A percentile compares a stretch with the other conserved stretches of the same genome.
Conservation (phyloP, 2,888 invertebrate genomes). For the Melieria crassipennis region DNA sequence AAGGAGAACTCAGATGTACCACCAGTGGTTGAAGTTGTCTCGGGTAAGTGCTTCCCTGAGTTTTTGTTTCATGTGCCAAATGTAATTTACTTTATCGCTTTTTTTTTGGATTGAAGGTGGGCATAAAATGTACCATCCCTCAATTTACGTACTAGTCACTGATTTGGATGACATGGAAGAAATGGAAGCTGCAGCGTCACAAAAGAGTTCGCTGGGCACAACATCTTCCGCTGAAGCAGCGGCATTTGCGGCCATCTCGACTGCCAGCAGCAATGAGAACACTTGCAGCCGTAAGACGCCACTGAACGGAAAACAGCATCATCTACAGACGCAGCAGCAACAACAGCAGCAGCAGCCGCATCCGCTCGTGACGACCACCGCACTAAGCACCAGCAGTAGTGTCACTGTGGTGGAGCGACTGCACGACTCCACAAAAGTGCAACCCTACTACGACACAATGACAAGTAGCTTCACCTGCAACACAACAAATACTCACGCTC, state of each 20-base stretch:
- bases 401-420: slow-evolving; percentile 45
- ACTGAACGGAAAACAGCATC: neutral
- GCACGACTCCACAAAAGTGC: slow-evolving; percentile 48
- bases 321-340: slow-evolving; percentile 18
- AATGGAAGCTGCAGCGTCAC: slow-evolving; percentile 61
- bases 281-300: slow-evolving; percentile 11
- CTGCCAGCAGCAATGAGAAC: slow-evolving; percentile 31
- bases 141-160: slow-evolving; percentile 91
- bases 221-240: slow-evolving; percentile 45
- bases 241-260: slow-evolving; percentile 40
- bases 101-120: slow-evolving; percentile 70
- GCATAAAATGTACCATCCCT: slow-evolving; percentile 94
- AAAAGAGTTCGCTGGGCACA: slow-evolving; percentile 49
- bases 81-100: neutral
- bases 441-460: slow-evolving; percentile 61
- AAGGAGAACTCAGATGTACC: slow-evolving; percentile 67
- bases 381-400: slow-evolving; percentile 40
- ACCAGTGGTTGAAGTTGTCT: slow-evolving; percentile 70
- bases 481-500: slow-evolving; percentile 64
- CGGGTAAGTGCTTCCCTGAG: slow-evolving; percentile 52
- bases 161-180: slow-evolving; percentile 78
- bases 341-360: slow-evolving; percentile 39
- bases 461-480: slow-evolving; percentile 63
- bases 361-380: slow-evolving; percentile 47
- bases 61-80: neutral